Conservation (phyloP, 2,797 vertebrate genomes). For the Phalanger gymnotis region DNA sequence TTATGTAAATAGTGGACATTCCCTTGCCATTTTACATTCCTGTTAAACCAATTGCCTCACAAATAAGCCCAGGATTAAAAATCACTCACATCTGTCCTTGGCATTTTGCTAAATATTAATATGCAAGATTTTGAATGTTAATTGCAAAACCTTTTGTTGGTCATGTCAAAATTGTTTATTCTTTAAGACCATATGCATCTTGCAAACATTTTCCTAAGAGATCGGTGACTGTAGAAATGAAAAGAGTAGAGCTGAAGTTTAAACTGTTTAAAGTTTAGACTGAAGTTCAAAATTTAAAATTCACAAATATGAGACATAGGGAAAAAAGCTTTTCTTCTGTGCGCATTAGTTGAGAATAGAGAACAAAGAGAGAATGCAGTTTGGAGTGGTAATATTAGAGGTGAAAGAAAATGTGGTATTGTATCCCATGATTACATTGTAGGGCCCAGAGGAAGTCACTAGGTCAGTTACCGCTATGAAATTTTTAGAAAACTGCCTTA, state of each 20-base stretch:
- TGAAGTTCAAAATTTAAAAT: neutral
- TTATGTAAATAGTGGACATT: slow-evolving; percentile 24
- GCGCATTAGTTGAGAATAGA: slow-evolving; percentile 17
- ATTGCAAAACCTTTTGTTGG: slow-evolving; percentile 18
- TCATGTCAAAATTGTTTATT: slow-evolving; percentile 46
- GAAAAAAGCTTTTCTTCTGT: slow-evolving; percentile 23
- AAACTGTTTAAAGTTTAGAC: neutral
- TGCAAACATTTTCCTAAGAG: slow-evolving; percentile 34
- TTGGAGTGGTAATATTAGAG: neutral
- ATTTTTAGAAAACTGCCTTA: neutral
- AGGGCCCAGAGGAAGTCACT: slow-evolving; percentile 20
- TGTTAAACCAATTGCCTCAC: slow-evolving; percentile 24
- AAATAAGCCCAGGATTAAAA: slow-evolving; percentile 40
- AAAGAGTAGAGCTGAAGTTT: slow-evolving; percentile 37
- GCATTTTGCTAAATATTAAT: slow-evolving; percentile 37
- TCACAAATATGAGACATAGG: slow-evolving; percentile 19
- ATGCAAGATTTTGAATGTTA: slow-evolving; percentile 26
- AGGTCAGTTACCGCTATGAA: slow-evolving; percentile 30
- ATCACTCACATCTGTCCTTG: slow-evolving; percentile 24
- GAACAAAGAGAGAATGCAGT: slow-evolving; percentile 33
- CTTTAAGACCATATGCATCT: slow-evolving; percentile 28
- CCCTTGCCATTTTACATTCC: slow-evolving; percentile 25
- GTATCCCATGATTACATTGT: neutral
- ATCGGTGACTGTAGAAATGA: slow-evolving; percentile 48
- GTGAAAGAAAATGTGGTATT: neutral